Evolutionary conservation across 1,140 invertebrate genomes (phyloP).

Genomic region (Papilio machaon): DNA sequence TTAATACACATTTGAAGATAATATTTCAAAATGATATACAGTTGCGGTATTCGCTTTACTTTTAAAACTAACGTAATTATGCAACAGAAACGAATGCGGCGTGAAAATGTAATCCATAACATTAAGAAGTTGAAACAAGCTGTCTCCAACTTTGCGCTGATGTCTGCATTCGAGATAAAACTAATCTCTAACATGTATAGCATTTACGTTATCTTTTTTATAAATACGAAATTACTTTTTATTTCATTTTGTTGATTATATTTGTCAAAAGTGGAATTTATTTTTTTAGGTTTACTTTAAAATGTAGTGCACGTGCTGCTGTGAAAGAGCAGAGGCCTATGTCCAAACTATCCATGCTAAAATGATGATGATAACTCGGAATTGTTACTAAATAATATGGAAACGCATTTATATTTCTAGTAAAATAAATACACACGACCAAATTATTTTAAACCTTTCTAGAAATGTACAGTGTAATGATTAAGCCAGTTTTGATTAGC

Average conservation of each 20-base stretch:
- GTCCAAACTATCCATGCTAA: too few relatives aligned
- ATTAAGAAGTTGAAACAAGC: constrained; percentile 37
- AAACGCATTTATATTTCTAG: too few relatives aligned
- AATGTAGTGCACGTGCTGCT: too few relatives aligned
- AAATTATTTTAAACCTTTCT: too few relatives aligned
- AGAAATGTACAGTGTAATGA: background rate
- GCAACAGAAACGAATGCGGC: constrained; percentile 32
- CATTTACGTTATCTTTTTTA: constrained; percentile 8
- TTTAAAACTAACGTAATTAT: constrained; percentile 33
- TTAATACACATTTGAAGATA: background rate
- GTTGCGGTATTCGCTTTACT: background rate
- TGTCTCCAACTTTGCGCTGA: constrained; percentile 32
- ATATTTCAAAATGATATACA: constrained; percentile 19
- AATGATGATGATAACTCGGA: too few relatives aligned
- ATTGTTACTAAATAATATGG: too few relatives aligned
- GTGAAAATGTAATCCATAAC: constrained; percentile 38
- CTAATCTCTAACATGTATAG: constrained; percentile 29
- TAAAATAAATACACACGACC: too few relatives aligned
- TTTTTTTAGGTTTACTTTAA: background rate
- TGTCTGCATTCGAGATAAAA: constrained; percentile 24
- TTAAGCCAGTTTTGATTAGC: background rate
- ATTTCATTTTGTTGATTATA: background rate
- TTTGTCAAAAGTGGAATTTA: background rate
- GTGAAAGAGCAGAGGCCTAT: too few relatives aligned
- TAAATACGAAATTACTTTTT: background rate